phyloP scores from a whole-genome alignment of 2,888 invertebrate genomes.

The Zygaena filipendulae region DNA sequence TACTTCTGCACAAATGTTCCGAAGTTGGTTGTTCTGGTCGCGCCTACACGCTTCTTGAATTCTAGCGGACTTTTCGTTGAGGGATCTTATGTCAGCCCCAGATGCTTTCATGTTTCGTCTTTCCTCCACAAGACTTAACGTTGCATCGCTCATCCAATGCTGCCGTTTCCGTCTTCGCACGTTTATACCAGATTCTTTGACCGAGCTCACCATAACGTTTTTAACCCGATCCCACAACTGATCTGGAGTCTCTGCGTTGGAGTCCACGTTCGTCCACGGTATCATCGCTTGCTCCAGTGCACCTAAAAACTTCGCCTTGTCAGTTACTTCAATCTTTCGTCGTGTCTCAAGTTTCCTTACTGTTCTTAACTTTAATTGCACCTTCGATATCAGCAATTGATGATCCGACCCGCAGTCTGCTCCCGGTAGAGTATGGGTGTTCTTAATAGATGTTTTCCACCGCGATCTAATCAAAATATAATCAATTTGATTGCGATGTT shows the following conservation, averaged over 20 bases:
- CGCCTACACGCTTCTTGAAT: conserved; percentile 4
- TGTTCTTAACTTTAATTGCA: conserved; percentile 1
- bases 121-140: background rate
- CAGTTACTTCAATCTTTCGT: background rate
- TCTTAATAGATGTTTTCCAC: conserved; percentile 10
- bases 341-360: background rate
- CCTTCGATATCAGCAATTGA: background rate
- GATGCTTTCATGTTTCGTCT: background rate
- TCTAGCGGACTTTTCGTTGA: background rate
- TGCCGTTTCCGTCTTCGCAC: too few relatives aligned
- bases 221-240: too few relatives aligned
- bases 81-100: background rate
- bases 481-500: conserved; percentile 9
- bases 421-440: conserved; percentile 7
- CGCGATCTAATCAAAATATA: conserved; percentile 7
- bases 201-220: too few relatives aligned
- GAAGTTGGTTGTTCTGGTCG: conserved; percentile 1
- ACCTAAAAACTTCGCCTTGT: background rate
- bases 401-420: too few relatives aligned
- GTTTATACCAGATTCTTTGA: too few relatives aligned
- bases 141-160: too few relatives aligned
- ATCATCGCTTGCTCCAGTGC: too few relatives aligned
- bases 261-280: too few relatives aligned
- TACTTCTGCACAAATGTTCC: conserved; percentile 1
- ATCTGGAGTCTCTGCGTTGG: too few relatives aligned